These are phyloP conservation scores for Tinea pellionella DNA, from an alignment of 2,888 invertebrate genomes.

Conservation along the genomic window DNA sequence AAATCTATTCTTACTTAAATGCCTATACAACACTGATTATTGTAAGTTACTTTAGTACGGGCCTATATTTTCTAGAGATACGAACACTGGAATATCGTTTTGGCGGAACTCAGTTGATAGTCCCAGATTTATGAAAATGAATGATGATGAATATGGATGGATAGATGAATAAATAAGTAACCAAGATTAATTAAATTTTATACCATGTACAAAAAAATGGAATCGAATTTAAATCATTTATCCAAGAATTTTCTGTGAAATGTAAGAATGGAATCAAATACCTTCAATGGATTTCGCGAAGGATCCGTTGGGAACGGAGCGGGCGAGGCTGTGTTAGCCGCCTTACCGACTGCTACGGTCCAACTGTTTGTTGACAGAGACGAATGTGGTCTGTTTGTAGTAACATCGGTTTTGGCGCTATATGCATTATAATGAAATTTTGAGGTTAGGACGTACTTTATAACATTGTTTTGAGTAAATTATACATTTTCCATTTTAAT, in stretches of 20 bases:
- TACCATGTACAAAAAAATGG: too few relatives aligned
- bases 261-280: constrained; percentile 3
- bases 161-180: too few relatives aligned
- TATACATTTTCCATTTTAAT: too few relatives aligned
- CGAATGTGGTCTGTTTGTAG: neutral
- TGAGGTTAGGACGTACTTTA: neutral
- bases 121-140: too few relatives aligned
- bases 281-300: neutral
- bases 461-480: too few relatives aligned
- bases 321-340: neutral
- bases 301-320: neutral
- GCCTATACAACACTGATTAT: too few relatives aligned
- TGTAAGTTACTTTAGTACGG: too few relatives aligned
- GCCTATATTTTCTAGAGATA: too few relatives aligned
- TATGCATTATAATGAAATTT: constrained; percentile 2
- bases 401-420: neutral
- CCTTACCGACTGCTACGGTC: neutral
- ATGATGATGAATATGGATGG: too few relatives aligned
- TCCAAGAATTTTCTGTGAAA: neutral
- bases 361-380: constrained; percentile 7
- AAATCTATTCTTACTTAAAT: too few relatives aligned
- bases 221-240: neutral
- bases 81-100: too few relatives aligned
- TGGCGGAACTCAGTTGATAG: too few relatives aligned
- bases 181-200: neutral